Percentiles rank a stretch among this genome's conserved stretches.
phyloP scores from a whole-genome alignment of 2,888 invertebrate species.

The Zeuzera pyrina region DNA sequence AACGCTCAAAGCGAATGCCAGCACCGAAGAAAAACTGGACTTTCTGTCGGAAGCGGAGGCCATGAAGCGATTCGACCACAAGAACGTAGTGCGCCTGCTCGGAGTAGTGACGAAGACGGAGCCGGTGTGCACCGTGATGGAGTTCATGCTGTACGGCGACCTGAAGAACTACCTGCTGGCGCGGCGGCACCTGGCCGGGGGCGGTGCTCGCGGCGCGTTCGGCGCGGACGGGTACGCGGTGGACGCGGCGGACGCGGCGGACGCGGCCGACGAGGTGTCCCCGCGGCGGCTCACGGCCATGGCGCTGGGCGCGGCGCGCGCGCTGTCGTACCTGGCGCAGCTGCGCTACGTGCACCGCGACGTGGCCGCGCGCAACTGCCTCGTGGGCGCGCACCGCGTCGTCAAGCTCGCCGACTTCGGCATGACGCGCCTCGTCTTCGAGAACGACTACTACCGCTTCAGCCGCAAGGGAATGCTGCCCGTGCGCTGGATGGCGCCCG shows the following conservation, averaged over 20 bases:
- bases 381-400: constrained; percentile 80
- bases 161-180: constrained; percentile 90
- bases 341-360: constrained; percentile 93
- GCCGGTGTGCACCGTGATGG: constrained; percentile 94
- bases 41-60: constrained; percentile 94
- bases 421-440: constrained; percentile 90
- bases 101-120: constrained; percentile 91
- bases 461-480: constrained; percentile 90
- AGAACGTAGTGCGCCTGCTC: constrained; percentile 87
- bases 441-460: constrained; percentile 92
- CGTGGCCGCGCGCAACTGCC: constrained; percentile 84
- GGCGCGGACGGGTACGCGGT: constrained; percentile 83
- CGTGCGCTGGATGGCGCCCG: constrained; percentile 95
- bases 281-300: constrained; percentile 85
- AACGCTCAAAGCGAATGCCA: constrained; percentile 87
- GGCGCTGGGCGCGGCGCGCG: constrained; percentile 91
- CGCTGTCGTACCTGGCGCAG: constrained; percentile 87
- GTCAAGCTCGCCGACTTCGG: constrained; percentile 92
- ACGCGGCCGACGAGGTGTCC: constrained; percentile 84
- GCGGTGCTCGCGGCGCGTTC: constrained; percentile 76
- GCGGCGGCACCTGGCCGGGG: constrained; percentile 85
- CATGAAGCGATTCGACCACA: constrained; percentile 94
- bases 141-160: constrained; percentile 94
- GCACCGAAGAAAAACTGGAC: constrained; percentile 89
- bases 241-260: constrained; percentile 71